phyloP scores from a whole-genome alignment of 2,113 vertebrate species.

The Sander vitreus region DNA sequence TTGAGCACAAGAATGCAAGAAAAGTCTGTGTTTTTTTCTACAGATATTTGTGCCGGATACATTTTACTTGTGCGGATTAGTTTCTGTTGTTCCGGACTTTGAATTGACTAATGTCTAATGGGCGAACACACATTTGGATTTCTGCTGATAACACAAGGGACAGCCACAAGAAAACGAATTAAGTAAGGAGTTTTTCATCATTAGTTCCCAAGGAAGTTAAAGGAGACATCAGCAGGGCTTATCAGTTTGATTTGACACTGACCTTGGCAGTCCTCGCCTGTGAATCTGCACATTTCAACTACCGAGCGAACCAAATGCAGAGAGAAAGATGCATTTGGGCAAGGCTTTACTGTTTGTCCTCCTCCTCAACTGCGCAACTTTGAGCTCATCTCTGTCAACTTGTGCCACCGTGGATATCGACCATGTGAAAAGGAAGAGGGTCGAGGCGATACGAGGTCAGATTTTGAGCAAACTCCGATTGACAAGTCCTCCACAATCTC shows the following conservation, averaged over 20 bases:
- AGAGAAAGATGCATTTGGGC: conserved; percentile 88
- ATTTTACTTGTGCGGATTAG: conserved; percentile 25
- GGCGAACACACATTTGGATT: conserved; percentile 60
- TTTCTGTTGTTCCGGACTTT: conserved; percentile 44
- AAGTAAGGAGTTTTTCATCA: conserved; percentile 14
- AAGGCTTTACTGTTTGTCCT: conserved; percentile 87
- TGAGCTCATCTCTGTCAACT: conserved; percentile 90
- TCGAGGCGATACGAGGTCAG: conserved; percentile 94
- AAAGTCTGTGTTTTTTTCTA: conserved; percentile 7
- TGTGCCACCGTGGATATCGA: conserved; percentile 93
- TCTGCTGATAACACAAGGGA: conserved; percentile 47
- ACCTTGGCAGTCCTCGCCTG: conserved; percentile 34
- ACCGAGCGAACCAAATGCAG: conserved; percentile 48
- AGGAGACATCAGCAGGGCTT: conserved; percentile 3
- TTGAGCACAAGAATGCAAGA: conserved; percentile 57
- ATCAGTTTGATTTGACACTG: conserved; percentile 24
- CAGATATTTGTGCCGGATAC: conserved; percentile 49
- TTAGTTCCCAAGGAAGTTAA: conserved; percentile 10
- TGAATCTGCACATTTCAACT: conserved; percentile 31
- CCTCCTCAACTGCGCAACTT: conserved; percentile 89
- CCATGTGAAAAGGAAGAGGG: conserved; percentile 91
- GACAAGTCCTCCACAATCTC: conserved; percentile 89
- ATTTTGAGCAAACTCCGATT: conserved; percentile 93
- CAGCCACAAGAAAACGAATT: conserved; percentile 34
- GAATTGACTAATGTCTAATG: conserved; percentile 57